A percentile compares a stretch with the other conserved stretches of the same genome.
Conservation (phyloP, 1,140 invertebrate species). For the Eueides isabella region DNA sequence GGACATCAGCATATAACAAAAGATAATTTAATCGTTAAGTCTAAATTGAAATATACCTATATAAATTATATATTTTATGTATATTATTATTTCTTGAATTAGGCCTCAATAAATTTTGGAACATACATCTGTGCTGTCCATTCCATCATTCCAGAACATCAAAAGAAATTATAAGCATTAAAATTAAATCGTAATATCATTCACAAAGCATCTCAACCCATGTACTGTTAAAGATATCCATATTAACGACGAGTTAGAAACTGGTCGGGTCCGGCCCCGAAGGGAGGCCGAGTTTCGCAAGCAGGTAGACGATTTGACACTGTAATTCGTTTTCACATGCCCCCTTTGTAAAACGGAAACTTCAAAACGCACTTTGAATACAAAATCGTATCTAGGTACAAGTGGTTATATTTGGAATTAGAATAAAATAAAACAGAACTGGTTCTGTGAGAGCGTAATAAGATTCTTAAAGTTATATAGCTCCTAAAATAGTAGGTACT, state of each 20-base stretch:
- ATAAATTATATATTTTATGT: too few relatives aligned
- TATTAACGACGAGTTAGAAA: conserved; percentile 54
- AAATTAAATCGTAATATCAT: background rate
- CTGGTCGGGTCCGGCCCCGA: conserved; percentile 46
- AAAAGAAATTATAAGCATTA: background rate
- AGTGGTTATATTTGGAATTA: background rate
- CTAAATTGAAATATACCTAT: background rate
- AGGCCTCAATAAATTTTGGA: too few relatives aligned
- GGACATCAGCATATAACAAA: background rate
- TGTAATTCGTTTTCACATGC: conserved; percentile 70
- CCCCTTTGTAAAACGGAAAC: conserved; percentile 63
- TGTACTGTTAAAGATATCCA: conserved; percentile 36
- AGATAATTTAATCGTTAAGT: background rate
- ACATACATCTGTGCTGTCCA: background rate
- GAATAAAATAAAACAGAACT: background rate
- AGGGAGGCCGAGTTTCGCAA: conserved; percentile 64
- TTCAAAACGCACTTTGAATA: conserved; percentile 63
- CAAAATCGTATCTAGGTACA: conserved; percentile 39
- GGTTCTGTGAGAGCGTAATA: background rate
- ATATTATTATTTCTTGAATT: too few relatives aligned
- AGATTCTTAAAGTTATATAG: too few relatives aligned
- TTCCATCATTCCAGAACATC: background rate
- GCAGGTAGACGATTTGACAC: conserved; percentile 63
- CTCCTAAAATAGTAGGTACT: too few relatives aligned
- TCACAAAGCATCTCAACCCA: background rate